A percentile compares a stretch with the other conserved stretches of the same genome.
These are phyloP conservation scores for Hymenochirus boettgeri DNA, from an alignment of 2,113 vertebrate species.

Conservation along the genomic window DNA sequence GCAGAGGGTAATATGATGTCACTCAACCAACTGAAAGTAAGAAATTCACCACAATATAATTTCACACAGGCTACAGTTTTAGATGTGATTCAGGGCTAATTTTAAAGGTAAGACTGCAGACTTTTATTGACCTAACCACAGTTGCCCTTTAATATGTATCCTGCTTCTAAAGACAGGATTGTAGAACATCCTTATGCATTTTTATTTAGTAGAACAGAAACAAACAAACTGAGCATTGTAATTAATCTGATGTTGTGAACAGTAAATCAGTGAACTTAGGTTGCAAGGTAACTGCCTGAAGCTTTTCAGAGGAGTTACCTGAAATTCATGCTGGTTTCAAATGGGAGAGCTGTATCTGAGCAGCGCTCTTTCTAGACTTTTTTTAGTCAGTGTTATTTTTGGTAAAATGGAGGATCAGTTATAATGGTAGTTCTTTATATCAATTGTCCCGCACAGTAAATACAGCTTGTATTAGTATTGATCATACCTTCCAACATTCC, in stretches of 20 bases:
- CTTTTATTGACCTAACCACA: no score
- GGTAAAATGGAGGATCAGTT: no score
- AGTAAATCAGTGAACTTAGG: conserved; percentile 55
- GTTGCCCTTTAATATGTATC: conserved; percentile 48
- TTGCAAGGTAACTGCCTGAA: conserved; percentile 44
- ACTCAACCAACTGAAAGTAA: no score
- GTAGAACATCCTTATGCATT: conserved; percentile 41
- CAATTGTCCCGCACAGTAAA: no score
- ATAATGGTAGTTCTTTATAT: no score
- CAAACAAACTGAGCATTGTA: conserved; percentile 55
- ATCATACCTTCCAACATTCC: no score
- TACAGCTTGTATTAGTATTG: no score
- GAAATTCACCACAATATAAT: no score
- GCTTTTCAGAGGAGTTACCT: conserved; percentile 41
- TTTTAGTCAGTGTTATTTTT: neutral
- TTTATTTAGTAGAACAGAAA: conserved; percentile 54
- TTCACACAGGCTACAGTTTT: no score
- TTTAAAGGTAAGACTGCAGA: no score
- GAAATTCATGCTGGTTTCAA: neutral
- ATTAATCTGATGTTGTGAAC: conserved; percentile 58
- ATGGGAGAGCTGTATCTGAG: neutral
- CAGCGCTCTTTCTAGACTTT: neutral
- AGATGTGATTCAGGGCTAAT: no score
- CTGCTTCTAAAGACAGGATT: conserved; percentile 46
- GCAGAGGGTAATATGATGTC: no score